Percentiles rank a stretch among this genome's conserved stretches.
phyloP scores from a whole-genome alignment of 2,797 vertebrate genomes.

The Meriones psammophilus region DNA sequence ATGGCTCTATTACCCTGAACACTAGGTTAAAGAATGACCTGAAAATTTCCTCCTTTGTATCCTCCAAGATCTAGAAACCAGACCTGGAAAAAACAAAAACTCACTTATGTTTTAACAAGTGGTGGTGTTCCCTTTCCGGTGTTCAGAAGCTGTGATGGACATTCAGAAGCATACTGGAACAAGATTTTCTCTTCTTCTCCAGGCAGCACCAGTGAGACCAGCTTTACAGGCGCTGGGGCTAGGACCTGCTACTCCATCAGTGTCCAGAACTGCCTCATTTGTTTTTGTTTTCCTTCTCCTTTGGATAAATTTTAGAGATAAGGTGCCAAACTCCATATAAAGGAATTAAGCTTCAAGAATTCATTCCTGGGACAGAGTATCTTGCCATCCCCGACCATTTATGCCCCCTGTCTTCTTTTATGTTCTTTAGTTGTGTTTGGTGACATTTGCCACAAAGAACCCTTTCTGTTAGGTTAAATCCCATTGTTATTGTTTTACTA shows the following conservation, averaged over 20 bases:
- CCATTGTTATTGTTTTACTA: constrained; percentile 6
- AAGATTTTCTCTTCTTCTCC: not conserved
- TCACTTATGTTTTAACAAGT: not conserved
- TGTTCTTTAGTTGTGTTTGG: not conserved
- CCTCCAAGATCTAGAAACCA: not conserved
- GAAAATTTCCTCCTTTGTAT: not conserved
- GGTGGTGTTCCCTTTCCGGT: not conserved
- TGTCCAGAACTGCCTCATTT: not conserved
- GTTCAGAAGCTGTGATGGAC: not conserved
- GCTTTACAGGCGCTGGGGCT: not conserved
- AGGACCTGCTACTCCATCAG: constrained; percentile 11
- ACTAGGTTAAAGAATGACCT: not conserved
- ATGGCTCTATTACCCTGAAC: not conserved
- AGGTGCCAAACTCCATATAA: not conserved
- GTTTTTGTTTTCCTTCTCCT: constrained; percentile 13
- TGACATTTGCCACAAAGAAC: constrained; percentile 34
- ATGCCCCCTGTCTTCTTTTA: not conserved
- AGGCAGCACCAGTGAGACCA: not conserved
- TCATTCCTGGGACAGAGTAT: not conserved
- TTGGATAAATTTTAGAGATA: constrained; percentile 48
- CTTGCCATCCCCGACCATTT: not conserved
- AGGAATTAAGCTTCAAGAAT: not conserved
- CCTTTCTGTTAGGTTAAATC: not conserved
- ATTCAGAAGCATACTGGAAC: not conserved
- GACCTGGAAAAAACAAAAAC: not conserved